phyloP scores from a whole-genome alignment of 2,888 invertebrate genomes.

The Cephus nigrinus region DNA sequence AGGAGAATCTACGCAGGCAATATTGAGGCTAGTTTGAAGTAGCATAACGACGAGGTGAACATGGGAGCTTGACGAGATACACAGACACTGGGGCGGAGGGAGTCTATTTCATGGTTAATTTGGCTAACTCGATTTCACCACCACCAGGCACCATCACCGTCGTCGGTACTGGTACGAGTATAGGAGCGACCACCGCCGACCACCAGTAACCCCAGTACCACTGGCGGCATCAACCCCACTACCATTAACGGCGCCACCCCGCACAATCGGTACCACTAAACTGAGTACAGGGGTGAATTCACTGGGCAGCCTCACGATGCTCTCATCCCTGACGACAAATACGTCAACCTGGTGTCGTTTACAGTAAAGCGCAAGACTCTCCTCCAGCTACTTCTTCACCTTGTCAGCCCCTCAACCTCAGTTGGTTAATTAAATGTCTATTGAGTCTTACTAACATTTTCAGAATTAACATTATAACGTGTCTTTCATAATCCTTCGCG shows the following conservation, averaged over 20 bases:
- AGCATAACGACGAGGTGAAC: conserved; percentile 31
- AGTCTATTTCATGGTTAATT: conserved; percentile 68
- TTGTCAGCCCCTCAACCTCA: neutral
- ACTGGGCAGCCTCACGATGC: conserved; percentile 34
- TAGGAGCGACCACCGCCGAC: conserved; percentile 5
- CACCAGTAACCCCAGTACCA: conserved; percentile 22
- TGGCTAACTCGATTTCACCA: conserved; percentile 64
- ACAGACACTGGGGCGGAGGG: conserved; percentile 60
- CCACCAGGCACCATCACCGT: conserved; percentile 33
- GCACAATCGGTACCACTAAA: conserved; percentile 46
- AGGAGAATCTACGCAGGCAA: neutral
- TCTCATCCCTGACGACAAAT: neutral
- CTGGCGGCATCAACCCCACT: conserved; percentile 29
- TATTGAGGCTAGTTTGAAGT: neutral
- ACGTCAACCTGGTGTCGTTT: neutral
- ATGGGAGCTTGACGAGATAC: conserved; percentile 51
- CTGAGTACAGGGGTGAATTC: conserved; percentile 42
- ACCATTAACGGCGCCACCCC: conserved; percentile 32
- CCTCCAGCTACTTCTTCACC: neutral
- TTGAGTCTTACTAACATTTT: neutral
- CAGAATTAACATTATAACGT: neutral
- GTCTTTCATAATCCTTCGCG: neutral
- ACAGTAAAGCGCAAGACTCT: neutral
- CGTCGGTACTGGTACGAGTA: neutral
- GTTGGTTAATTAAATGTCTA: neutral